Base-by-base conservation (phyloP, 2,113 vertebrate genomes). In the Oceanites oceanicus region DNA sequence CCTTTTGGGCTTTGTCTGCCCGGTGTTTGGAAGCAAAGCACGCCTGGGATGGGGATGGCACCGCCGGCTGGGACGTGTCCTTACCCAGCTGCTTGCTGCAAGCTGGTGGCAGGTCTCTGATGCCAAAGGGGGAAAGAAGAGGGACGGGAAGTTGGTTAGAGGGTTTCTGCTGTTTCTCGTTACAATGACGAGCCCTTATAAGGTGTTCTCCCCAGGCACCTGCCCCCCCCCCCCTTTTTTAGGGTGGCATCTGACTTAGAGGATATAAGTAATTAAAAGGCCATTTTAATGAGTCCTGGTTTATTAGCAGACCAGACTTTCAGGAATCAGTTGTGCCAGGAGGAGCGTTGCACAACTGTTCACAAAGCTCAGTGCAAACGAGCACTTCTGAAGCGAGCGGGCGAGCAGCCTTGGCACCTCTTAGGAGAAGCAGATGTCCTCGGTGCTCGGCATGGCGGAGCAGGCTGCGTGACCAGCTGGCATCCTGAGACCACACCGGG, bases 401-500 rank as follows among this genome's bases (percentile, higher is more conserved):
- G 86, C 2, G 2, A 45, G 22, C 0, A 2, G 71, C 63, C 71
- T 38, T 38, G 62, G 88, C 78, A 47, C 44, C 29, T 30, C 79
- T 25, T 45, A 17, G 68, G 52, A 83, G 63, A 55, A 62, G 56
- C 62, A 55, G 62, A 42, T n/a, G 47, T 30, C 88, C 71, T 25
- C 3, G 1, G 66, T 23, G 66, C 44, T 22, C 1, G 2, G 49
- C 3, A 4, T 1, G 2, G 38, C 0, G 9, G 52, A 29, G 77
- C 74, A 34, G 62, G 45, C 49, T 13, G 45, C 18, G 61, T 22
- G 78, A 77, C n/a, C 80, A 56, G 26, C 52, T 40, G 70, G 44
- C 77, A 81, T 18, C 44, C 49, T 14, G 15, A 17, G 49, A n/a
- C 21, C 23, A 5, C 29, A 7, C 20, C 2, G 56, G 49, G 30